Conservation (phyloP, 2,888 invertebrate species). For the Cloeon dipterum region DNA sequence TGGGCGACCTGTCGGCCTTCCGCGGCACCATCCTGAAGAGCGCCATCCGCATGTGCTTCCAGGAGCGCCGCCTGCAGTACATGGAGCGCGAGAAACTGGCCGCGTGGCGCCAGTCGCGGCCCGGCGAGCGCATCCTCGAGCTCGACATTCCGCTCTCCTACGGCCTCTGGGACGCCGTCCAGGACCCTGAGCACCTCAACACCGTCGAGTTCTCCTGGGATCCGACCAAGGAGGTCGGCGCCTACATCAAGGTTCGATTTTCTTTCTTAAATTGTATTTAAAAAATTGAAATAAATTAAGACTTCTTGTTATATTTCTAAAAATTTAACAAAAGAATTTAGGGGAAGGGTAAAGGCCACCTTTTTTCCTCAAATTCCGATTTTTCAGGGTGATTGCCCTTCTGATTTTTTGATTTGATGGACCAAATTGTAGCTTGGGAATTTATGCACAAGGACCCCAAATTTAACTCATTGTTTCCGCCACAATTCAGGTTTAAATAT, state of each 20-base stretch:
- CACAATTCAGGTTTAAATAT: too few relatives aligned
- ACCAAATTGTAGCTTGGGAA: too few relatives aligned
- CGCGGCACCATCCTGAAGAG: slow-evolving; percentile 67
- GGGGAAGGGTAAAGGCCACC: not conserved
- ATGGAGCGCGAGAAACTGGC: slow-evolving; percentile 86
- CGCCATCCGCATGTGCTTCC: slow-evolving; percentile 80
- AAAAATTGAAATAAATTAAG: too few relatives aligned
- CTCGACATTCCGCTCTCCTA: slow-evolving; percentile 84
- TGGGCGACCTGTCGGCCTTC: slow-evolving; percentile 69
- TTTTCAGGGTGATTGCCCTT: too few relatives aligned
- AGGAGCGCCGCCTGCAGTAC: slow-evolving; percentile 85
- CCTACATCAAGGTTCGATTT: slow-evolving; percentile 59
- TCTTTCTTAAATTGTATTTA: not conserved
- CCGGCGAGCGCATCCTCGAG: slow-evolving; percentile 80
- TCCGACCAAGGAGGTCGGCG: slow-evolving; percentile 85
- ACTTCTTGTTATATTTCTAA: not conserved
- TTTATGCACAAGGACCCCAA: too few relatives aligned
- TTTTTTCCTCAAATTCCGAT: not conserved
- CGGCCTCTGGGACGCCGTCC: slow-evolving; percentile 63
- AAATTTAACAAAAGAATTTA: too few relatives aligned
- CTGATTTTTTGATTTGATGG: too few relatives aligned
- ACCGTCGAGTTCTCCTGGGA: slow-evolving; percentile 83
- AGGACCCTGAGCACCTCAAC: slow-evolving; percentile 45
- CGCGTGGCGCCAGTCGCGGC: slow-evolving; percentile 72
- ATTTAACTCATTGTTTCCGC: too few relatives aligned